Conservation (phyloP, 2,888 invertebrate genomes). For the Cheilosia impressa region DNA sequence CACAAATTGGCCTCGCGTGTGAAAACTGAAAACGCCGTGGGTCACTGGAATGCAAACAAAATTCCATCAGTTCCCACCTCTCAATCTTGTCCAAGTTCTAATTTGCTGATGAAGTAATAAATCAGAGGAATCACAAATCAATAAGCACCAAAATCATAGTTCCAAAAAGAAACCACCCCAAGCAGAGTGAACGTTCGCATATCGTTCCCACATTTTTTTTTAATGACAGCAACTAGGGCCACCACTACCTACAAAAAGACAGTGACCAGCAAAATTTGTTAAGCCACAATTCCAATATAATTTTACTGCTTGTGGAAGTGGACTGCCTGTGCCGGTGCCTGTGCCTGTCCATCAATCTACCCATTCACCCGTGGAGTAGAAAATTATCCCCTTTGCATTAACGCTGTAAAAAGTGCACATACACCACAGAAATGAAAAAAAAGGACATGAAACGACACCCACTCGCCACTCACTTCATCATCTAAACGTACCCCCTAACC, state of each 20-base stretch:
- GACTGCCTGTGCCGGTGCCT: constrained; percentile 2
- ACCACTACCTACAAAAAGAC: neutral
- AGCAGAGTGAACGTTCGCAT: neutral
- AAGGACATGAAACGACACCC: constrained; percentile 32
- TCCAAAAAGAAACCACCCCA: neutral
- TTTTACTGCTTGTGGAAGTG: constrained; percentile 27
- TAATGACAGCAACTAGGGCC: constrained; percentile 26
- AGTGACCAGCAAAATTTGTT: constrained; percentile 34
- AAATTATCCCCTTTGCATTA: constrained; percentile 59
- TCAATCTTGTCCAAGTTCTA: neutral
- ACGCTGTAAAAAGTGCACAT: constrained; percentile 46
- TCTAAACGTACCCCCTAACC: neutral
- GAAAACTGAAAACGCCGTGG: too few relatives aligned
- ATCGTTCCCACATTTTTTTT: constrained; percentile 22
- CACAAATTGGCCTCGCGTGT: too few relatives aligned
- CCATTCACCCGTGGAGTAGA: constrained; percentile 41
- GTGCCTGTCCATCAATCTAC: constrained; percentile 30
- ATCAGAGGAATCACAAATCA: constrained; percentile 43
- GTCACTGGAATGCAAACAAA: too few relatives aligned
- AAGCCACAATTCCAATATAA: constrained; percentile 30
- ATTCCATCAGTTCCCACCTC: neutral
- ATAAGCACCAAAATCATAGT: constrained; percentile 24
- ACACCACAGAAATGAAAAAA: constrained; percentile 26
- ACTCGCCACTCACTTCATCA: constrained; percentile 1
- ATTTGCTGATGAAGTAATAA: constrained; percentile 12